Base-by-base conservation (phyloP, 2,113 vertebrate species). In the Scophthalmus maximus region DNA sequence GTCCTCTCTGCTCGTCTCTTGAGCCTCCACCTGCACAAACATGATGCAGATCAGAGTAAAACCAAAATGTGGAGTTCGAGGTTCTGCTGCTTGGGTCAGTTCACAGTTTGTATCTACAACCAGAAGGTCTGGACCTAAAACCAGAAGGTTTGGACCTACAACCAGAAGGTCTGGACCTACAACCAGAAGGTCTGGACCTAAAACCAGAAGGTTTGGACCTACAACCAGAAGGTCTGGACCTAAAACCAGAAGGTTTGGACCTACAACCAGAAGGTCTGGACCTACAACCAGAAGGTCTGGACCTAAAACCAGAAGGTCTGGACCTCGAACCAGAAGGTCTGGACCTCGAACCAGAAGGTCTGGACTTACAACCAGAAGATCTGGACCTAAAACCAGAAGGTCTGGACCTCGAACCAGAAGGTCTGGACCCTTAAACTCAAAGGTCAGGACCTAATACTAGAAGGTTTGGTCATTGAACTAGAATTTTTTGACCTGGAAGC, bases 1-100 rank as follows among this genome's bases (percentile, higher is more conserved):
- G 61, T 70, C 65, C 25, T 66, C 63, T 3, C 3, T 36, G 46
- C 46, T 58, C 29, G 9, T 52, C 40, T 83, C 80, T 23, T 57
- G 8, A 26, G 8, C 59, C 11, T 83, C 87, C 52, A 59, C 52
- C 88, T 89, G 44, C 38, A 67, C 18, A 69, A 8, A 63, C 64
- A 59, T 1, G 27, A 23, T n/a, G n/a, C 15, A 36, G 66, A 20
- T 52, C 44, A 68, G 1, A n/a, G n/a, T n/a, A n/a, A 32, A 23
- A 29, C 42, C 34, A 53, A 29, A 38, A 57, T 8, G 38, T 34
- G 32, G 32, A 34, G 15, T 15, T 14, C 2, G 38, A 40, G 8
- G 38, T 15, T 44, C 46, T 23, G 17, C 34, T 66, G 63, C 60
- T 49, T n/a, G n/a, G n/a, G n/a, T n/a, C n/a, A n/a, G n/a, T n/a